Base-by-base conservation (phyloP, 92 coral and sea anemone species). In the Epizoanthus illoricatus region DNA sequence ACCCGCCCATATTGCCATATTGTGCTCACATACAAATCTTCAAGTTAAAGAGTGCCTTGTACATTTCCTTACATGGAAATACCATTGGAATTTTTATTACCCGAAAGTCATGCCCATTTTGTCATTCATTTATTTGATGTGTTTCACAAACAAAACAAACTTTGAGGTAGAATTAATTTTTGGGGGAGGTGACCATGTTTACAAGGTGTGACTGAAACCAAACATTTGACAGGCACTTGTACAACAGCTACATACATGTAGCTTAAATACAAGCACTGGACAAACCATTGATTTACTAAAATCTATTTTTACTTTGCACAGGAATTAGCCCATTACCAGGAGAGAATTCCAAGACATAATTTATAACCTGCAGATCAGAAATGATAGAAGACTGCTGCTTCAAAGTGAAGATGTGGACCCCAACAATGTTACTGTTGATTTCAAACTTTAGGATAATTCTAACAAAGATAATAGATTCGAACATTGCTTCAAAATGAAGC, bases 401-500 rank as follows among this genome's bases (percentile, higher is more conserved):
- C 82, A 78, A 62, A 78, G 16, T 78, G 82, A 78, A 78, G 82
- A 62, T 13, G 45, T n/a, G 66, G 70, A 65, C 17, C 2, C 16
- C 33, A 76, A 21, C 24, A 69, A 61, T 45, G 43, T 18, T 36
- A 20, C 59, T 45, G 63, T 62, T 42, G 70, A 58, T 75, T 49
- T 49, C 56, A 8, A 49, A 45, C 9, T n/a, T 12, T 3, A 42
- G 61, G 45, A 63, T 36, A 60, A 24, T 17, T 17, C 42, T 49
- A 78, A 58, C 81, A 19, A 78, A 43, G 71, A 78, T 78, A 63
- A 49, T 47, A 8, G 56, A 43, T 19, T 78, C 0, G 59, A 63
- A 21, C 71, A 61, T 18, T 78, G 82, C 82, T 78, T 78, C 82
- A 78, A 55, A 45, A 10, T 78, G 82, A 78, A 78, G 82, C 82